Evolutionary conservation across 2,113 vertebrate species (phyloP).

Genomic region (Propithecus coquereli): DNA sequence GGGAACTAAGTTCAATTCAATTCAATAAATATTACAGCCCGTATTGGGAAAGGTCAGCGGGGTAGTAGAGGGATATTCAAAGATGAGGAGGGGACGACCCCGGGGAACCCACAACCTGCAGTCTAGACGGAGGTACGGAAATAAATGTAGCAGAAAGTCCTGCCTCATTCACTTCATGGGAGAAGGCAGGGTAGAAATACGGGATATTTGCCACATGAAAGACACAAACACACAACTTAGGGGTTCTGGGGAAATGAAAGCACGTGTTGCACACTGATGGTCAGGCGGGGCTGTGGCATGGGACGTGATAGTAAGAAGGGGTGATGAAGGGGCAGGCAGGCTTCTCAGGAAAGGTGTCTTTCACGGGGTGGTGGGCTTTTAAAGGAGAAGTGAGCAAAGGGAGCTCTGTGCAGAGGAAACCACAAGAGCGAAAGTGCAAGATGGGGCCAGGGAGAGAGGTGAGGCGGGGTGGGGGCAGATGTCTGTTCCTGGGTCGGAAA

Average conservation of each 20-base stretch:
- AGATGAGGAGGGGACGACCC: neutral
- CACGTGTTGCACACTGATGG: too few relatives aligned
- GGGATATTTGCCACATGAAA: neutral
- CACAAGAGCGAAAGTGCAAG: neutral
- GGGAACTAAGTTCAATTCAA: neutral
- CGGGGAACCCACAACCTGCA: neutral
- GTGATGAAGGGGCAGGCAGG: neutral
- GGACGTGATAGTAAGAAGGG: neutral
- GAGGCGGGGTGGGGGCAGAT: too few relatives aligned
- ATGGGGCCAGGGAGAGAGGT: accelerated
- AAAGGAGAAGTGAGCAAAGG: neutral
- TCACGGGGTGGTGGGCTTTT: neutral
- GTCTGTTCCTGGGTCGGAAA: neutral
- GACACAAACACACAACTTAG: neutral
- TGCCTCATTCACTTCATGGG: neutral
- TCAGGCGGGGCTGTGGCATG: neutral
- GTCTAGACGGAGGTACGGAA: neutral
- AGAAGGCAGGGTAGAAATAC: neutral
- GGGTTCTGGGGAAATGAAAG: neutral
- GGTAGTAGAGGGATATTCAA: neutral
- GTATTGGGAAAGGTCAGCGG: neutral
- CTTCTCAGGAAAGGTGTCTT: neutral
- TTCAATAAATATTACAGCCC: neutral
- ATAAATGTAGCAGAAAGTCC: neutral
- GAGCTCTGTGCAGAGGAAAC: neutral